A percentile compares a stretch with the other conserved stretches of the same genome.
phyloP scores from a whole-genome alignment of 2,888 invertebrate genomes.

The Matsumyia berberina region DNA sequence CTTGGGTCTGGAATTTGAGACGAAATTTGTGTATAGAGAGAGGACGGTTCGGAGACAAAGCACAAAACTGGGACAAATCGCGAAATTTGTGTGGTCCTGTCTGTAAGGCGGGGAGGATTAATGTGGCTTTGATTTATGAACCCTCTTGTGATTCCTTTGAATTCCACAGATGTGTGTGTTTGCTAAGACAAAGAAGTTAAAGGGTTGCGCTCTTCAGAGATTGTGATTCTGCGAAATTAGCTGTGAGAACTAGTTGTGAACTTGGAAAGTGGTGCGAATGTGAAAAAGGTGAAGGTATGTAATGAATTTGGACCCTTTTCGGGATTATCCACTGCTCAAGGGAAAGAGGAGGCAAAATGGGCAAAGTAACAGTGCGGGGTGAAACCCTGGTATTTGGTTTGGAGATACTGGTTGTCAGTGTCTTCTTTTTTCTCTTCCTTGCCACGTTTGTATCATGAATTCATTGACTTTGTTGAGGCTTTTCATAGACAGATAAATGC shows the following conservation, averaged over 20 bases:
- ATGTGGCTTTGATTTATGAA: constrained; percentile 61
- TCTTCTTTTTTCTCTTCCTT: no score
- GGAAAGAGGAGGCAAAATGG: background rate
- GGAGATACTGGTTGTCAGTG: no score
- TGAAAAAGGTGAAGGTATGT: background rate
- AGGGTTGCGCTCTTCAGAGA: background rate
- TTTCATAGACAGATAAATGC: no score
- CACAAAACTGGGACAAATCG: constrained; percentile 56
- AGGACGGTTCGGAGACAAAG: constrained; percentile 22
- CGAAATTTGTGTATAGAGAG: constrained; percentile 5
- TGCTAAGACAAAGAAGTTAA: background rate
- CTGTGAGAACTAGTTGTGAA: constrained; percentile 4
- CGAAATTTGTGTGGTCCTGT: constrained; percentile 67
- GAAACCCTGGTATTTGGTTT: background rate
- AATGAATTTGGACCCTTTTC: background rate
- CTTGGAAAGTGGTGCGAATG: background rate
- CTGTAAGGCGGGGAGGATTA: constrained; percentile 15
- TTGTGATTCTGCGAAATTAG: constrained; percentile 1
- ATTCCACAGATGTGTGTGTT: background rate
- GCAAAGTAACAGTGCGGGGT: background rate
- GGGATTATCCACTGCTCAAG: background rate
- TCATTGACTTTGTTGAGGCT: no score
- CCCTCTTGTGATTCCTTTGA: background rate
- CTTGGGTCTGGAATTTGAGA: constrained; percentile 48
- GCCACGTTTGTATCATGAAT: no score